Conservation (phyloP, 2,888 invertebrate species). For the Syrphus vitripennis region DNA sequence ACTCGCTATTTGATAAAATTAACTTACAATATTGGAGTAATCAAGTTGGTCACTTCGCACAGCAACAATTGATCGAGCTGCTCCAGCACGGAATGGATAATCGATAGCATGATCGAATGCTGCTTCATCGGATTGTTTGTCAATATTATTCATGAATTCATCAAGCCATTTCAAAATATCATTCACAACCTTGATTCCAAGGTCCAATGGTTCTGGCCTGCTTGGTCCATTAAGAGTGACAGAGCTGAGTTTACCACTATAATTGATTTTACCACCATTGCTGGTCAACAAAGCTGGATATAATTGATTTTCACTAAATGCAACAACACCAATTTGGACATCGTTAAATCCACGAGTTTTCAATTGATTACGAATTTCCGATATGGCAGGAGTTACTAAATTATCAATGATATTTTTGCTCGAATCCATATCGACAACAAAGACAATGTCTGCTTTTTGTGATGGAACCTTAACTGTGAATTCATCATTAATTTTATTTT, state of each 20-base stretch:
- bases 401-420: constrained; percentile 79
- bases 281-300: constrained; percentile 84
- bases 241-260: constrained; percentile 81
- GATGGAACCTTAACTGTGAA: constrained; percentile 86
- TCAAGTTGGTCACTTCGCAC: constrained; percentile 85
- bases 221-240: constrained; percentile 78
- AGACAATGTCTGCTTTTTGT: constrained; percentile 90
- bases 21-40: constrained; percentile 77
- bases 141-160: constrained; percentile 72
- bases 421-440: constrained; percentile 85
- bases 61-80: constrained; percentile 88
- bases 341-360: constrained; percentile 81
- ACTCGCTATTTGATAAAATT: neutral
- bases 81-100: constrained; percentile 89
- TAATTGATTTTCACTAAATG: constrained; percentile 83
- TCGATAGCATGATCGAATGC: constrained; percentile 85
- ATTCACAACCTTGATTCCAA: constrained; percentile 69
- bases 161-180: constrained; percentile 76
- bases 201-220: constrained; percentile 71
- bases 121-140: constrained; percentile 82
- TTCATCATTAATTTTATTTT: constrained; percentile 84
- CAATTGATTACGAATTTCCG: constrained; percentile 77
- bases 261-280: constrained; percentile 82
- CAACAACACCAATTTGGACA: constrained; percentile 83
- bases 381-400: constrained; percentile 76